Evolutionary conservation across 1,140 invertebrate genomes (phyloP), one percentile per base, ranked within the genome.

Genomic region (Polypedilum pembai): DNA sequence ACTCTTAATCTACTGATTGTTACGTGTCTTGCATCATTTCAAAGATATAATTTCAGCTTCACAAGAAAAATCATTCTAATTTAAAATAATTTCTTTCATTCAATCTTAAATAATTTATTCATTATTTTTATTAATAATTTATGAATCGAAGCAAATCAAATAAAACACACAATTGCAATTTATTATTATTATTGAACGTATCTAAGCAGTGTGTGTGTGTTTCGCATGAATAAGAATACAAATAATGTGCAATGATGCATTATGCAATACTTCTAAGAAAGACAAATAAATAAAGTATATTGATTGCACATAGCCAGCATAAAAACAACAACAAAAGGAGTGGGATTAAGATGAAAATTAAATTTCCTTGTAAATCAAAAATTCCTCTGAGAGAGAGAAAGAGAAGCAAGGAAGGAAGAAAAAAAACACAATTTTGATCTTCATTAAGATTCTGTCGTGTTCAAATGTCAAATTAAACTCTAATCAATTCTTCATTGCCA

Each of bases 401-500:
- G 4, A 20, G 18, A 66, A n/a, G n/a, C n/a, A n/a, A n/a, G n/a
- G n/a, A n/a, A n/a, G n/a, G 10, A 7, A 18, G 3, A 7, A 69
- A 69, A 18, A 69, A 56, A 56, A 56, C n/a, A 56, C 45, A 21
- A 18, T 69, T 69, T 69, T 69, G 65, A 69, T 20, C 65, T 69
- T 69, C 65, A 69, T 69, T 69, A 69, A 69, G 65, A 69, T 69
- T 21, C 20, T 69, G 65, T 69, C 65, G 17, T 21, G 65, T 69
- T 69, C 65, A 69, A 21, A 69, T 69, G 65, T 69, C 65, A 69
- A 69, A 69, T 69, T 69, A 69, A 69, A 69, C 17, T 69, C 65
- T 69, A 69, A 69, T 69, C 65, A 69, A 69, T 69, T 69, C 65
- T 69, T 56, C 65, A 69, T 20, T 69, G 65, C 65, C 65, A 69